Evolutionary conservation across 23 tunicate genomes (phyloP).

Genomic region (Diplosoma virens): DNA sequence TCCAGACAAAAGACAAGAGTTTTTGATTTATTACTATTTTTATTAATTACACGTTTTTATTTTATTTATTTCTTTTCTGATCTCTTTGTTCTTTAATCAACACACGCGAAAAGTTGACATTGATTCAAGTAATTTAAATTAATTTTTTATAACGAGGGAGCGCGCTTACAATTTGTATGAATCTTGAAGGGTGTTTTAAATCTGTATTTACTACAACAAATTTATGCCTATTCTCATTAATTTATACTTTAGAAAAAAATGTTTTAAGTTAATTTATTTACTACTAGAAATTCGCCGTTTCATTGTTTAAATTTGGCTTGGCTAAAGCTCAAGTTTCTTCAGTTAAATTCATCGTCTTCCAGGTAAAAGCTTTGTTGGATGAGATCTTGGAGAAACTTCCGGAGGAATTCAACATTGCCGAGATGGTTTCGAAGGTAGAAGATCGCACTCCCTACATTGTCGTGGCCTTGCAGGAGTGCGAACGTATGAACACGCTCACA

Average conservation of each 20-base stretch:
- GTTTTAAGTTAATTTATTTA: not conserved
- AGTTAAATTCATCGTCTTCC: not conserved
- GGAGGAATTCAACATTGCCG: conserved; percentile 82
- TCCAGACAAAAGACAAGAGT: no score
- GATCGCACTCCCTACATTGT: conserved; percentile 98
- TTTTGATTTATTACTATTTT: no score
- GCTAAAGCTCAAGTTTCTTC: not conserved
- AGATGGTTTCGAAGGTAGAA: conserved; percentile 78
- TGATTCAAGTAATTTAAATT: no score
- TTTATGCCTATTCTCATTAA: not conserved
- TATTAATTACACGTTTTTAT: no score
- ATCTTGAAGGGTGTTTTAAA: no score
- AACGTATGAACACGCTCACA: conserved; percentile 93
- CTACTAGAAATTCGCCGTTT: not conserved
- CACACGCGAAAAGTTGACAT: no score
- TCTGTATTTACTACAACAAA: no score
- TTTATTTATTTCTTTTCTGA: no score
- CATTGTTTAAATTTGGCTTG: not conserved
- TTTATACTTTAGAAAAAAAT: not conserved
- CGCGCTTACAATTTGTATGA: no score
- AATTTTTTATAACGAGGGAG: no score
- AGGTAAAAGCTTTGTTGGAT: conserved; percentile 89
- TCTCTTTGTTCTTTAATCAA: no score
- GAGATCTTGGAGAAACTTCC: conserved; percentile 96
- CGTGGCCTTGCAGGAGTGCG: conserved; percentile 99